Evolutionary conservation across 2,797 vertebrate species (phyloP).

Genomic region (Lagocephalus sceleratus): DNA sequence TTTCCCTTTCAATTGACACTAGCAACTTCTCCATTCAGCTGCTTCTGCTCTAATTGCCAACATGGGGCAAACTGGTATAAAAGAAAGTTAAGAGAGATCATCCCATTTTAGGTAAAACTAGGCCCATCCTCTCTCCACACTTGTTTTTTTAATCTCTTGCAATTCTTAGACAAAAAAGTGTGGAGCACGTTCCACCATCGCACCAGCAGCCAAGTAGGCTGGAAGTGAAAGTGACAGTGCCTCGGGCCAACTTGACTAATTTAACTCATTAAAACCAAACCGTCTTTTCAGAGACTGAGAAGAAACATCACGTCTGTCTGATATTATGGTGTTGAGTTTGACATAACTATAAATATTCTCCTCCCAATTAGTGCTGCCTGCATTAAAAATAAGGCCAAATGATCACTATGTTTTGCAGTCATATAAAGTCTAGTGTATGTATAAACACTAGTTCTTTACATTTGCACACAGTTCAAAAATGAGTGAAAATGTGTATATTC

Average conservation of each 20-base stretch:
- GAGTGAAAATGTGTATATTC: too few species aligned
- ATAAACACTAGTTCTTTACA: too few species aligned
- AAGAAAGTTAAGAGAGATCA: slow-evolving; percentile 25
- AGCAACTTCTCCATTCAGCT: slow-evolving; percentile 44
- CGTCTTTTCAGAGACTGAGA: slow-evolving; percentile 31
- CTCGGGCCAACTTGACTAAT: slow-evolving; percentile 51
- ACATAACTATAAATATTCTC: slow-evolving; percentile 23
- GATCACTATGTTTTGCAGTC: too few species aligned
- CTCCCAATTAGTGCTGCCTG: too few species aligned
- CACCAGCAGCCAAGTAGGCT: slow-evolving; percentile 55
- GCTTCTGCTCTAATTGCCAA: slow-evolving; percentile 41
- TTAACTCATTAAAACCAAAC: slow-evolving; percentile 46
- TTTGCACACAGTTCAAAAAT: too few species aligned
- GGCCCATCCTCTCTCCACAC: not conserved
- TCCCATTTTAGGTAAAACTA: slow-evolving; percentile 12
- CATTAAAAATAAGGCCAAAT: too few species aligned
- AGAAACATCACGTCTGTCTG: slow-evolving; percentile 21
- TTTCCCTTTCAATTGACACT: slow-evolving; percentile 49
- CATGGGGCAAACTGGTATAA: slow-evolving; percentile 11
- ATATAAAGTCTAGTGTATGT: too few species aligned
- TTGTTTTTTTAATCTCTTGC: too few species aligned
- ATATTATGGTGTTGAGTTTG: slow-evolving; percentile 42
- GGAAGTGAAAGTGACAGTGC: slow-evolving; percentile 42
- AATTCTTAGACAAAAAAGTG: too few species aligned
- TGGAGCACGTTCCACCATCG: slow-evolving; percentile 2